Evolutionary conservation across 2,888 invertebrate genomes (phyloP).

Genomic region (Malthinus flaveolus): DNA sequence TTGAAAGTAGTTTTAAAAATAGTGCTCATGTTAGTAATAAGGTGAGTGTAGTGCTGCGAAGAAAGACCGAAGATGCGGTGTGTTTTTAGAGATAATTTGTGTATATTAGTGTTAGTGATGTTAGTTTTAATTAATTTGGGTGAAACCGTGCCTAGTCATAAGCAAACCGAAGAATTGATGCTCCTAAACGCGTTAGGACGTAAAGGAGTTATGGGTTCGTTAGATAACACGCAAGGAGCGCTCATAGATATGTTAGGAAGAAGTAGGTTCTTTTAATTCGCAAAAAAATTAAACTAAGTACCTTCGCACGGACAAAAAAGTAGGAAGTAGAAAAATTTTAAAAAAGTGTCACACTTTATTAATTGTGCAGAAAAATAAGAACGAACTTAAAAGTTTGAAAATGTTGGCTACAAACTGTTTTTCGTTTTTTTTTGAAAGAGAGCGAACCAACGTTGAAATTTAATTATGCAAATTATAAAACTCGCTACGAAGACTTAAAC

Average conservation of each 20-base stretch:
- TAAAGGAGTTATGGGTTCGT: conserved; percentile 60
- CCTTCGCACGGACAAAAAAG: not conserved
- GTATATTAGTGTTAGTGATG: conserved; percentile 35
- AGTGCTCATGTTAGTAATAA: conserved; percentile 43
- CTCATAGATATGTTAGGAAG: conserved; percentile 84
- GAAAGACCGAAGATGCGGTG: conserved; percentile 38
- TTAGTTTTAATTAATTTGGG: conserved; percentile 37
- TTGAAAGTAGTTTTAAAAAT: conserved; percentile 39
- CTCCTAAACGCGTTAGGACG: conserved; percentile 73
- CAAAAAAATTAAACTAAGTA: not conserved
- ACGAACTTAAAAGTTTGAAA: not conserved
- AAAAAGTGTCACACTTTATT: too few relatives aligned
- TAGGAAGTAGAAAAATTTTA: too few relatives aligned
- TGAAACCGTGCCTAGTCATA: conserved; percentile 58
- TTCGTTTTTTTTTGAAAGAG: not conserved
- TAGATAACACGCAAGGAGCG: conserved; percentile 64
- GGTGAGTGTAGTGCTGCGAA: conserved; percentile 41
- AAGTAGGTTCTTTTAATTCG: conserved; percentile 64
- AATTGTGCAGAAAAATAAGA: too few relatives aligned
- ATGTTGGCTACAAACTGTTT: not conserved
- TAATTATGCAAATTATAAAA: too few relatives aligned
- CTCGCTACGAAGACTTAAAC: too few relatives aligned
- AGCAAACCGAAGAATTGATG: conserved; percentile 76
- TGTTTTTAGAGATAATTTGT: conserved; percentile 36
- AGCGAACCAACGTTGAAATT: too few relatives aligned